phyloP scores from a whole-genome alignment of 2,888 invertebrate genomes.

The Thysanoteuthis rhombus region DNA sequence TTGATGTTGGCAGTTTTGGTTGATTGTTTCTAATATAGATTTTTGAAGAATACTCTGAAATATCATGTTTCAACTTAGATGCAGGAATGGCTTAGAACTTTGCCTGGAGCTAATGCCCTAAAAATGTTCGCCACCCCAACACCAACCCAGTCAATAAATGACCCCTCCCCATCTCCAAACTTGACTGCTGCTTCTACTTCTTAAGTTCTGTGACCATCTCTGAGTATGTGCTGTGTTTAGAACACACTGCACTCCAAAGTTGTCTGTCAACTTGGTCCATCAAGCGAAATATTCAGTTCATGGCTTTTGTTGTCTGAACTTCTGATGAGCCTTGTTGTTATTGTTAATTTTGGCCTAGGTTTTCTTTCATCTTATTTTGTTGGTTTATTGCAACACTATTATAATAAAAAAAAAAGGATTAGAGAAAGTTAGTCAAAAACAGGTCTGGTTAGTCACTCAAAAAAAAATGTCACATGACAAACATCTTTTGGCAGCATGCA shows the following conservation, averaged over 20 bases:
- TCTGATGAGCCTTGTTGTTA: too few relatives aligned
- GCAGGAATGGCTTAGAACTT: background rate
- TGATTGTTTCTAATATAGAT: too few relatives aligned
- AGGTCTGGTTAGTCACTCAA: too few relatives aligned
- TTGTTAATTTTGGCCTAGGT: too few relatives aligned
- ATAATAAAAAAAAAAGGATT: too few relatives aligned
- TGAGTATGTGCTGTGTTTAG: background rate
- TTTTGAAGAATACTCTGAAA: background rate
- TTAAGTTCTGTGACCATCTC: background rate
- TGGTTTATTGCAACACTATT: too few relatives aligned
- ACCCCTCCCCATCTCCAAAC: background rate
- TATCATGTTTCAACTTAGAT: background rate
- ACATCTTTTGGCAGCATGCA: too few relatives aligned
- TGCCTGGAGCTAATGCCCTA: background rate
- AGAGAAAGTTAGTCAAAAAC: too few relatives aligned
- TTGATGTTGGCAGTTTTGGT: too few relatives aligned
- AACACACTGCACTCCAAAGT: background rate
- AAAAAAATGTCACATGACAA: too few relatives aligned
- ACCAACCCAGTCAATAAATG: background rate
- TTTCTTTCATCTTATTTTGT: too few relatives aligned
- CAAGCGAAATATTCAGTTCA: background rate
- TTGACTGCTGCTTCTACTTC: background rate
- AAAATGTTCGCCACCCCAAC: background rate
- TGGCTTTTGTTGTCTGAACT: background rate
- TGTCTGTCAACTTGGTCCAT: background rate